Conservation (phyloP, 2,888 invertebrate species). For the Hypena proboscidalis region DNA sequence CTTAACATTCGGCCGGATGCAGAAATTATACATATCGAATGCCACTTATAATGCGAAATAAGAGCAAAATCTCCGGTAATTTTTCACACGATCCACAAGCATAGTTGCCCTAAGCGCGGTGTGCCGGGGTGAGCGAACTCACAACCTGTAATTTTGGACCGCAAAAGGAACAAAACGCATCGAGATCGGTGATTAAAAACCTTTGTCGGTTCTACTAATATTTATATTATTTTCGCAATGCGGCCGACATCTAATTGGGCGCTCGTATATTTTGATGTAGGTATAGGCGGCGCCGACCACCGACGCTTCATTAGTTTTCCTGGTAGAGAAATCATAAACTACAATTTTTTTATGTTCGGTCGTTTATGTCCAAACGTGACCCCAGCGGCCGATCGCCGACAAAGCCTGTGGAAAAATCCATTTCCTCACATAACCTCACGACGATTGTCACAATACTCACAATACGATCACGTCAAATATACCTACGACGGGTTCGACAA, state of each 20-base stretch:
- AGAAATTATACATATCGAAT: constrained; percentile 78
- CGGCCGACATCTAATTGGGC: constrained; percentile 83
- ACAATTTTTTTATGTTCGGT: constrained; percentile 69
- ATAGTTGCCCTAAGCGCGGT: constrained; percentile 83
- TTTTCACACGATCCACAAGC: constrained; percentile 83
- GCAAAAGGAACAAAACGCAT: constrained; percentile 82
- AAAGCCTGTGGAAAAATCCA: constrained; percentile 65
- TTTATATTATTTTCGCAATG: constrained; percentile 83
- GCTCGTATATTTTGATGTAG: constrained; percentile 73
- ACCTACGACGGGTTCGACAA: constrained; percentile 30
- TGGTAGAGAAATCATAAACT: constrained; percentile 79
- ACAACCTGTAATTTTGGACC: constrained; percentile 84
- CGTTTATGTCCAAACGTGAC: constrained; percentile 75
- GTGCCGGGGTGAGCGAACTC: constrained; percentile 81
- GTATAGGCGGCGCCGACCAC: constrained; percentile 71
- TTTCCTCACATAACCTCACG: constrained; percentile 51
- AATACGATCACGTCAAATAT: constrained; percentile 17
- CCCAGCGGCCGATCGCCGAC: constrained; percentile 56
- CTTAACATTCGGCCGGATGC: constrained; percentile 68
- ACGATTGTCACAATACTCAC: constrained; percentile 28
- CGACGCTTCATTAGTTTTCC: constrained; percentile 81
- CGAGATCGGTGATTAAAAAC: constrained; percentile 84
- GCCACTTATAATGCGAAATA: constrained; percentile 77
- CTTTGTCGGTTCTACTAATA: constrained; percentile 86
- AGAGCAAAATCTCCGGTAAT: constrained; percentile 79